Percentiles rank a stretch among this genome's conserved stretches.
Evolutionary conservation across 2,888 invertebrate species (phyloP).

Genomic region (Caenorhabditis japonica): DNA sequence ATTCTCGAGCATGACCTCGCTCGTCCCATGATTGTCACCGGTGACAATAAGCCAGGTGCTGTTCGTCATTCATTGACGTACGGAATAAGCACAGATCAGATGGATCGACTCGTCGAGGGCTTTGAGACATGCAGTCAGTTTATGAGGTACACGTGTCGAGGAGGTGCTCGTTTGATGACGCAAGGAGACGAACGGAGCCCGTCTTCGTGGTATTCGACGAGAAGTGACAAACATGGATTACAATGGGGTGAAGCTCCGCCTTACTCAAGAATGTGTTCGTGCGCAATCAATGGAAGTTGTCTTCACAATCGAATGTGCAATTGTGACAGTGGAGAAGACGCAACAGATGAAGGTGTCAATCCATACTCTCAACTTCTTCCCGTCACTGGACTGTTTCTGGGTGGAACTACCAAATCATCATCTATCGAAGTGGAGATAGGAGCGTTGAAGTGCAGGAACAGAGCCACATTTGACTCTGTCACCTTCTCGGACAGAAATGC

Average conservation of each 20-base stretch:
- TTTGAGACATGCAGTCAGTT: conserved; percentile 73
- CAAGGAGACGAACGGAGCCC: conserved; percentile 72
- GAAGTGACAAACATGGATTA: conserved; percentile 61
- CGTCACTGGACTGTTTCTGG: conserved; percentile 74
- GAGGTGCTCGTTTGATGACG: conserved; percentile 72
- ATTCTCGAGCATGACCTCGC: conserved; percentile 61
- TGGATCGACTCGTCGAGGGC: conserved; percentile 73
- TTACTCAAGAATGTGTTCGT: conserved; percentile 73
- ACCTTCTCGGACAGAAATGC: conserved; percentile 75
- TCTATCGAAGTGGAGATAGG: conserved; percentile 72
- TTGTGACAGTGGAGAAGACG: conserved; percentile 74
- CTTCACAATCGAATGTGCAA: conserved; percentile 71
- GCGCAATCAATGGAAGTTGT: conserved; percentile 74
- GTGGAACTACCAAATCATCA: conserved; percentile 69
- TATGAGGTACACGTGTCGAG: conserved; percentile 73
- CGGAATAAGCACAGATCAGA: conserved; percentile 60
- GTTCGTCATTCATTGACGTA: conserved; percentile 69
- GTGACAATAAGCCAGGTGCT: conserved; percentile 71
- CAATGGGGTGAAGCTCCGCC: conserved; percentile 76
- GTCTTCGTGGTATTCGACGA: conserved; percentile 70
- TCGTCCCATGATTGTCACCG: conserved; percentile 68
- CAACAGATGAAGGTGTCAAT: conserved; percentile 73
- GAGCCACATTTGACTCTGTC: conserved; percentile 67
- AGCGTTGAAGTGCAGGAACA: conserved; percentile 67
- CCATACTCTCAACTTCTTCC: conserved; percentile 73